Conservation (phyloP, 2,113 vertebrate genomes). For the Oenanthe melanoleuca region DNA sequence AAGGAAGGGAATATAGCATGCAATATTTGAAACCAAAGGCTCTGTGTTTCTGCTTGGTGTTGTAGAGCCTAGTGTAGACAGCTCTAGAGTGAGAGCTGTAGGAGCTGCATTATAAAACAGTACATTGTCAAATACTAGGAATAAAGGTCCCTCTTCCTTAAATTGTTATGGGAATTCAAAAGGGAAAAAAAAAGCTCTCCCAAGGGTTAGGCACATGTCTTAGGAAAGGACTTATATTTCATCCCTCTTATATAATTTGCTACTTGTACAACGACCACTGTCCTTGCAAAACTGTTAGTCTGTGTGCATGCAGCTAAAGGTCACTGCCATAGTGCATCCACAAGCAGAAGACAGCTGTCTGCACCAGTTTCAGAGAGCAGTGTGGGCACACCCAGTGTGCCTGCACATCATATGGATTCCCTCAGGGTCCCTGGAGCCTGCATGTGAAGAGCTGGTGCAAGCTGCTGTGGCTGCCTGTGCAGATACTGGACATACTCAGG, state of each 20-base stretch:
- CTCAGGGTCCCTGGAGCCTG: neutral
- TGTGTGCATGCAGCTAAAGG: neutral
- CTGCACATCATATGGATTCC: neutral
- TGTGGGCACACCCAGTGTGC: neutral
- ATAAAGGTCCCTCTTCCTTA: neutral
- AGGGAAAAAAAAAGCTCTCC: neutral
- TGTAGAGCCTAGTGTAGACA: neutral
- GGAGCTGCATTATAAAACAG: neutral
- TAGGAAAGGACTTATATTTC: neutral
- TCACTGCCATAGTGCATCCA: neutral
- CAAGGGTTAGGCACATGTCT: neutral
- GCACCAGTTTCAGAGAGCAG: neutral
- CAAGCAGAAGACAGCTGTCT: neutral
- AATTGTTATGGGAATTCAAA: neutral
- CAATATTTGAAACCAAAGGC: neutral
- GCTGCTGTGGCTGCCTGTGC: neutral
- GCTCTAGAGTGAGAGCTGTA: neutral
- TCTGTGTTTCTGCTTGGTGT: neutral
- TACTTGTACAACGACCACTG: neutral
- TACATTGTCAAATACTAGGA: neutral
- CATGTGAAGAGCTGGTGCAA: neutral
- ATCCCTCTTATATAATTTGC: neutral
- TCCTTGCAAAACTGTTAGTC: neutral
- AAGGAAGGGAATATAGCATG: neutral
- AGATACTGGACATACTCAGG: neutral